Evolutionary conservation across 2,888 invertebrate genomes (phyloP), one percentile per base, ranked within the genome.

Genomic region (Cetonia aurata): DNA sequence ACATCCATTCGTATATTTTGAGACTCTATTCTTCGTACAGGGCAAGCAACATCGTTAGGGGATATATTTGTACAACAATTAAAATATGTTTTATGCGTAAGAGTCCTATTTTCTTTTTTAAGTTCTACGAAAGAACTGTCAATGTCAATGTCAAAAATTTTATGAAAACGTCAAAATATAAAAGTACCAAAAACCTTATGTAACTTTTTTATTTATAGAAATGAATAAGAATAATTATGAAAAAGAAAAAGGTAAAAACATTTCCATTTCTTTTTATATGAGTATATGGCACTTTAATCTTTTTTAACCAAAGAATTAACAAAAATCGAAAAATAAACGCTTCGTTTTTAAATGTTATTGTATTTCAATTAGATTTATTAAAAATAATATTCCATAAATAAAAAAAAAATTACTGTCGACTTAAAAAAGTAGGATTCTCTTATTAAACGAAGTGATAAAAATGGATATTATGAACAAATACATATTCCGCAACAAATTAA

Each of bases 11-110:
- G 8, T 37, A 6, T 37, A 37, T 37, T 37, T 37, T 37, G 8
- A 37, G 37, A 37, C 37, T 37, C 37, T 37, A 37, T 37, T 37
- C 37, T 52, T 50, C 62, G 50, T 17, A 48, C 10, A 50, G 37
- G 17, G 37, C 62, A 65, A 65, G 62, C 62, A 19, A 65, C 62
- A 46, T 46, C 46, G 2, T 44, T 44, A 65, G 50, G 62, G 62
- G 33, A 65, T 65, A 65, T 37, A 12, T 62, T 65, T 65, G 62
- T 65, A 50, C 62, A 42, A 48, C 31, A 17, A 65, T 52, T 57
- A 65, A 50, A 37, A 65, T 65, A 65, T 13, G 50, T 37, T 62
- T 62, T 46, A 13, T n/a, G n/a, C n/a, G 50, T 4, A 50, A 50
- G 62, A 65, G 41, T 65, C 62, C 41, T 50, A 19, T 65, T 65